Evolutionary conservation across 2,797 vertebrate species (phyloP).

Genomic region (Gambusia yucatana): DNA sequence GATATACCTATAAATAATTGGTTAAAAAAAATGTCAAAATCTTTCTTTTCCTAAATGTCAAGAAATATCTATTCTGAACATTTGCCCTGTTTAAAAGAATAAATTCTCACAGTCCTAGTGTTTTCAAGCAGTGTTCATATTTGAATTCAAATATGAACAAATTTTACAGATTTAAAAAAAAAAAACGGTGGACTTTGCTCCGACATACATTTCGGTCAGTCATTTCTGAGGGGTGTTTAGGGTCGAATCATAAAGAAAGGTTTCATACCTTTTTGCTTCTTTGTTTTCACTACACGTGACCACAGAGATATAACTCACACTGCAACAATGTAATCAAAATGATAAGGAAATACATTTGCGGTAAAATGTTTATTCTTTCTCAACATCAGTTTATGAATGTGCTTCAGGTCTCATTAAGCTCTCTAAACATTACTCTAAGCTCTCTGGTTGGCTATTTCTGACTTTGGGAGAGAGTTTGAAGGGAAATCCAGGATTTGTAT

Average conservation of each 20-base stretch:
- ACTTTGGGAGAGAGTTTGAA: constrained; percentile 28
- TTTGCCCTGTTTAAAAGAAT: not conserved
- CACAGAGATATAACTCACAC: not conserved
- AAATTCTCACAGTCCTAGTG: not conserved
- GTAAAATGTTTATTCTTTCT: constrained; percentile 14
- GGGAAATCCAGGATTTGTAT: constrained; percentile 36
- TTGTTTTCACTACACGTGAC: constrained; percentile 1
- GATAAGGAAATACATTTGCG: constrained; percentile 12
- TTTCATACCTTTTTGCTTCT: not conserved
- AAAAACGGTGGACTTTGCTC: constrained; percentile 51
- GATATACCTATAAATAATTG: not conserved
- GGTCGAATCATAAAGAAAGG: not conserved
- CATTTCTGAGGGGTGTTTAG: constrained; percentile 24
- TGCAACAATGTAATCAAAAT: not conserved
- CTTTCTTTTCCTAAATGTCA: not conserved
- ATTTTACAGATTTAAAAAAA: constrained; percentile 12
- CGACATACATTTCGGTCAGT: constrained; percentile 35
- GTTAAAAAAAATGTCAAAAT: not conserved
- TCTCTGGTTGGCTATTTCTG: constrained; percentile 52
- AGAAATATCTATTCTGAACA: not conserved
- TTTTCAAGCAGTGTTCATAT: not conserved
- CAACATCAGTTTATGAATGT: constrained; percentile 35
- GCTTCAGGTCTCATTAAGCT: constrained; percentile 49
- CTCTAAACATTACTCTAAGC: constrained; percentile 41
- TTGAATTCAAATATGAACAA: constrained; percentile 14